Base-by-base conservation (phyloP, 2,113 vertebrate species). In the Syngnathus floridae region DNA sequence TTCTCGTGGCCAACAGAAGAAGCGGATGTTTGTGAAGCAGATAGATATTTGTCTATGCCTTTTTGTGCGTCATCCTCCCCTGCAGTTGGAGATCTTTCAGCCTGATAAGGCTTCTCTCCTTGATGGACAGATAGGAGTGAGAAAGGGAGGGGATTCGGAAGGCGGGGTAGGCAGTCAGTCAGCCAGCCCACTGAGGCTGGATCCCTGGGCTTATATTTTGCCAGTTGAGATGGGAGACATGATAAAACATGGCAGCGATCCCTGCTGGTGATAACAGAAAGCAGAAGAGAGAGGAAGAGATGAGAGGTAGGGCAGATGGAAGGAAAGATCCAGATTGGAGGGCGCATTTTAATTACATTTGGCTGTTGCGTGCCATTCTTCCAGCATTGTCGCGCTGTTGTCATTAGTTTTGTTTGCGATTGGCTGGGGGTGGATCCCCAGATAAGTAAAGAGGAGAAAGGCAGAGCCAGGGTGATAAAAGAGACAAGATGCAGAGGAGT, bases 41-140 rank as follows among this genome's bases (percentile, higher is more conserved):
- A 86, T 84, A 80, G 84, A 90, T 89, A 90, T 90, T 89, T 90
- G 87, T 89, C 79, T 88, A 78, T 73, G 87, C 81, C 86, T 90
- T 75, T 88, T 89, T 90, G 88, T 91, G 88, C 90, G 88, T 90
- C 88, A 90, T 88, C 86, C 85, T 89, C 84, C 84, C 87, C 81
- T 87, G 79, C 79, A 71, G 86, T 89, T 86, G 73, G 76, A 78
- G 90, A 91, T 91, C 77, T 78, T 66, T 74, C 79, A 66, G 79
- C 76, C 81, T 74, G 90, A 91, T 91, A 88, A 74, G 76, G 63
- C 59, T 69, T 19, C 82, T 81, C 86, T 87, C 82, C 82, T 83
- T 70, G 90, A 91, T 91, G 77, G 68, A 63, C 68, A 68, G 90
- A 90, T 90, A 86, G 57, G 54, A 67, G 64, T 68, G 69, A 72